Evolutionary conservation across 2,888 invertebrate genomes (phyloP).

Genomic region (Aspidiotus destructor): DNA sequence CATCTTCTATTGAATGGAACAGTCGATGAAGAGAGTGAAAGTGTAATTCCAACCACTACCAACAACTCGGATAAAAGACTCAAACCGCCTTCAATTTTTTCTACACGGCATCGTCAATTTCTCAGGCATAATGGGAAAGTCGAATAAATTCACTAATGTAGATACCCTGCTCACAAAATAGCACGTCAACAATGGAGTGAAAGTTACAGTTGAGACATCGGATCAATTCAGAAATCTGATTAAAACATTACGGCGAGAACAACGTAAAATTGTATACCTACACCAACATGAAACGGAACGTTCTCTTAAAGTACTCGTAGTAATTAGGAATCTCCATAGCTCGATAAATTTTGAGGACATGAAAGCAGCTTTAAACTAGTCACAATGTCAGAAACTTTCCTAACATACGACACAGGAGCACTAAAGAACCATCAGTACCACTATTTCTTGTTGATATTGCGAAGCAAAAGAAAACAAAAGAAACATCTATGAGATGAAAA

Average conservation of each 20-base stretch:
- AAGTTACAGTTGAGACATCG: background rate
- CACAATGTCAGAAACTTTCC: background rate
- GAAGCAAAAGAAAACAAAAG: constrained; percentile 1
- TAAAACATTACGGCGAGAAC: background rate
- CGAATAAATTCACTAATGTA: background rate
- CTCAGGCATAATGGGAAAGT: too few relatives aligned
- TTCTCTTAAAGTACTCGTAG: background rate
- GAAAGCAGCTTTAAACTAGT: background rate
- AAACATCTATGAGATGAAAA: background rate
- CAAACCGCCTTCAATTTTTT: too few relatives aligned
- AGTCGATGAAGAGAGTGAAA: too few relatives aligned
- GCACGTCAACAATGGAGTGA: background rate
- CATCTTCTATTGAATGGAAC: too few relatives aligned
- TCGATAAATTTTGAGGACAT: background rate
- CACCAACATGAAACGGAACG: constrained; percentile 1
- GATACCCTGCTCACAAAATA: too few relatives aligned
- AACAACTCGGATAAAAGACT: too few relatives aligned
- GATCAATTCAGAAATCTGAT: background rate
- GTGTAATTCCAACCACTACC: too few relatives aligned
- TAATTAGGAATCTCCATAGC: background rate
- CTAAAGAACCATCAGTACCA: background rate
- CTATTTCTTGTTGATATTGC: too few relatives aligned
- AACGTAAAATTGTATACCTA: background rate
- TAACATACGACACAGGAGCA: background rate
- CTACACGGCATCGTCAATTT: too few relatives aligned